Percentiles rank a stretch among this genome's conserved stretches.
phyloP scores from a whole-genome alignment of 2,797 vertebrate species.

The Tamandua tetradactyla region DNA sequence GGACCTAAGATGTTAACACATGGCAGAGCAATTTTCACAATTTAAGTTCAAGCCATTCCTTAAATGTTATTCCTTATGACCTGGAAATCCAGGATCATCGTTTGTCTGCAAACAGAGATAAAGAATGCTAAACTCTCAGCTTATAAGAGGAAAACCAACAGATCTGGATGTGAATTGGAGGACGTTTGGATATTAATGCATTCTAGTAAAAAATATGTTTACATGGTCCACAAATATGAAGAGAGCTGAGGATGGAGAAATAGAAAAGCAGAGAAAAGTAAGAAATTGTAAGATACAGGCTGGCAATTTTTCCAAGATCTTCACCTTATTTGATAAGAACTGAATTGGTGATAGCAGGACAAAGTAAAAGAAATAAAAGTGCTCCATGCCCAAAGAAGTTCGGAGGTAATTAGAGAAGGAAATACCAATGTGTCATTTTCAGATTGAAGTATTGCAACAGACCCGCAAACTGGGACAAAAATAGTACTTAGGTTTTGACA shows the following conservation, averaged over 20 bases:
- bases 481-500: background rate
- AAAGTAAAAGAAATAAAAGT: background rate
- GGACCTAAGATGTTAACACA: background rate
- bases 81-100: background rate
- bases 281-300: background rate
- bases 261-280: background rate
- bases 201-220: background rate
- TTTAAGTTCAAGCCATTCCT: background rate
- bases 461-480: background rate
- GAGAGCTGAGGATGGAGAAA: background rate
- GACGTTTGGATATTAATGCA: background rate
- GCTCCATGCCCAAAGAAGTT: background rate
- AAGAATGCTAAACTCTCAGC: background rate
- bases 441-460: background rate
- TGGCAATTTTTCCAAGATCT: background rate
- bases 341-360: background rate
- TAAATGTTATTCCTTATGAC: background rate
- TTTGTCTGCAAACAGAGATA: background rate
- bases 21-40: background rate
- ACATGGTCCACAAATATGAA: background rate
- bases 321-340: background rate
- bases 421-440: background rate
- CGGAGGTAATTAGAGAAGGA: background rate
- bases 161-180: background rate
- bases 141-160: background rate